Base-by-base conservation (phyloP, 2,113 vertebrate species). In the Phaethon lepturus region DNA sequence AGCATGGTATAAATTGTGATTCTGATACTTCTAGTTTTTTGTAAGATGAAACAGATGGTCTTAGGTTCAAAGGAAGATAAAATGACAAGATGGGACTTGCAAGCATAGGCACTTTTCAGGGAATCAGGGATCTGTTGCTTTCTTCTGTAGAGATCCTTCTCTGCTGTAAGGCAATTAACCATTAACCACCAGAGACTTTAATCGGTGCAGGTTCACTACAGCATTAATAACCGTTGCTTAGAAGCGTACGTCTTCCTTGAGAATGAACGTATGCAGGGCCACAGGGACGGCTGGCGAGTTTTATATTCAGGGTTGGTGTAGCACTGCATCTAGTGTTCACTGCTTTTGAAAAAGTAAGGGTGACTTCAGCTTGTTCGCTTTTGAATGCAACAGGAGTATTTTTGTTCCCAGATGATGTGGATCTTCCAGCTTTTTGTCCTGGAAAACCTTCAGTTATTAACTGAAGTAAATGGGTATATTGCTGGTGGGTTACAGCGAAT, bases 241-340 rank as follows among this genome's bases (percentile, higher is more conserved):
- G 86, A 79, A 69, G n/a, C 0, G 0, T 11, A 1, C 0, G 0
- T 31, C 38, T 28, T 71, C 59, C 44, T 71, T 26, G 29, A 55
- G 63, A 25, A 60, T 17, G 33, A 50, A 5, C 0, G 0, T 42
- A 2, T 50, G 42, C 63, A 26, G 67, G n/a, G 64, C 64, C 18
- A 1, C 0, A 1, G 67, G 23, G 71, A 26, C 1, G 8, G 59
- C 56, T 72, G 29, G 44, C 24, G 13, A 33, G 10, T 58, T 88
- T 8, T 33, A 3, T 47, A 58, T 59, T 52, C 40, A 42, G 35
- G 28, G 10, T 3, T 86, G 50, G 42, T 20, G 18, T 49, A 45
- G 42, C 29, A 31, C 69, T 62, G 60, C 56, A 29, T 47, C 29
- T 33, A 1, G 29, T 52, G 17, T 23, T 69, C 9, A 12, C 17